Evolutionary conservation across 2,113 vertebrate species (phyloP), one percentile per base, ranked within the genome.

Genomic region (Regulus satrapa): DNA sequence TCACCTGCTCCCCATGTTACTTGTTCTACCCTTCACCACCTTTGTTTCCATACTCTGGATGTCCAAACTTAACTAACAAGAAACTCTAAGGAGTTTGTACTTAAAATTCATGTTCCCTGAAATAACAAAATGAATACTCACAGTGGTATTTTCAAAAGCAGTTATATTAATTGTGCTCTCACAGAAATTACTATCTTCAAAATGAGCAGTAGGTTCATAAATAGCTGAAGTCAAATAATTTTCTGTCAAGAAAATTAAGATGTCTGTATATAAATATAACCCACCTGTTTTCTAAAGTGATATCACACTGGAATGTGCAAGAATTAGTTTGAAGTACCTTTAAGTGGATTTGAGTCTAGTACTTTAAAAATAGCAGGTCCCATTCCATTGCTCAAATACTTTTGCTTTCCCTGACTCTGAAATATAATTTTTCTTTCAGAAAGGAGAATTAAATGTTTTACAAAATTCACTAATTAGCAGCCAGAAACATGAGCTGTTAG

Each of bases 381-480:
- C 41, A 41, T 31, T 89, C 13, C 12, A 24, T 32, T 71, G 18
- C 24, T 52, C 12, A 82, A 67, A 75, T 71, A 54, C 4, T 76
- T 48, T 46, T 56, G 5, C 1, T 51, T 67, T 92, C 59, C 12
- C 23, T 52, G 46, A 78, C 49, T 38, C 46, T 48, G 66, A 90
- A 55, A 61, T 83, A 23, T 5, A 92, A 77, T 92, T 73, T 85
- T 32, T 40, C 46, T 92, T 81, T 71, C 59, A 80, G 72, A 51
- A 64, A 49, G 36, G 14, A 79, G 16, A 61, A 88, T 84, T 29
- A 72, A 40, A 10, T 16, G 4, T 74, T 94, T 86, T 89, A 76
- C 5, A 59, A 66, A 58, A 68, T 68, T 88, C 20, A 67, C 20
- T 75, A 75, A 78, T 77, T 34, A 63, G 2, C 2, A 6, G 3